Base-by-base conservation (phyloP, 2,888 invertebrate species). In the Patella pellucida region DNA sequence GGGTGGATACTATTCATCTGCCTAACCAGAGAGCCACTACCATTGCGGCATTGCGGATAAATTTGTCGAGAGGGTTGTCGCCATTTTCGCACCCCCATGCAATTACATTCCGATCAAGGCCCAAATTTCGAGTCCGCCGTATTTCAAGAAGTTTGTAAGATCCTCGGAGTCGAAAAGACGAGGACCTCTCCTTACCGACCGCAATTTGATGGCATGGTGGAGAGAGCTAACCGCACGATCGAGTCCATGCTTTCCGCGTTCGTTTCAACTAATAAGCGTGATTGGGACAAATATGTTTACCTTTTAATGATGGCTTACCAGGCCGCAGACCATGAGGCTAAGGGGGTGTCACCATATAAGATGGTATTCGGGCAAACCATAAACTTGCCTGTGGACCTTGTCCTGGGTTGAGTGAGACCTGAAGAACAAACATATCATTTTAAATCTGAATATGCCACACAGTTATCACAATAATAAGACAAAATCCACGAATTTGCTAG, bases 31-130 rank as follows among this genome's bases (percentile, higher is more conserved):
- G 52, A 52, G 71, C 71, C 9, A 3, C 16, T 0, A 71, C 71
- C 11, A 54, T 71, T n/a, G n/a, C n/a, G n/a, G n/a, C n/a, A n/a
- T n/a, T n/a, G 71, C 71, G 3, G n/a, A n/a, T 16, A 52, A n/a
- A 4, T 52, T 71, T 16, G 71, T 71, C 5, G 52, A 54, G 19
- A n/a, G 27, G 27, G 16, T 71, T 2, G 23, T 71, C n/a, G 12
- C 23, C 7, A 52, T n/a, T 11, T 71, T 71, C 15, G 71, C 3
- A 23, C 52, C 14, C 71, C 71, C 7, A n/a, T 14, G 9, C 15
- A 54, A 16, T 19, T 71, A 12, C 71, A 71, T 27, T 52, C 56
- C 12, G 71, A 71, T 27, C 71, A 71, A 54, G 71, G 71, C 16
- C 23, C 62, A 12, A 62, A 62, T 62, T 41, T 41, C 41, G 41